Evolutionary conservation across 2,888 invertebrate genomes (phyloP).

Genomic region (Meiosimyza decipiens): DNA sequence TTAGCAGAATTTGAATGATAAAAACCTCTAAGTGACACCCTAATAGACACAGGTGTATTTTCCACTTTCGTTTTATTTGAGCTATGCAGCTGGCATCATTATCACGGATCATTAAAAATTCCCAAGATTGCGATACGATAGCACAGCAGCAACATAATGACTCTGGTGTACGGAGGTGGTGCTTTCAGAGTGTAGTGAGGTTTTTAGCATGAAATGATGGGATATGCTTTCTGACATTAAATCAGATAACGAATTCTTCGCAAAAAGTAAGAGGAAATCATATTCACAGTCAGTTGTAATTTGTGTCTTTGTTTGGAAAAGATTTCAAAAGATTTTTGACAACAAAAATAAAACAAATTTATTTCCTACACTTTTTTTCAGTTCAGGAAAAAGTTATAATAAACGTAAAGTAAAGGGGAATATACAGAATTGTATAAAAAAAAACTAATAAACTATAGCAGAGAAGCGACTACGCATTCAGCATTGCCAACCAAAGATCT

Average conservation of each 20-base stretch:
- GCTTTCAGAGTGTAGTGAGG: not conserved
- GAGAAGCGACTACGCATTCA: too few species aligned
- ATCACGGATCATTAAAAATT: conserved; percentile 61
- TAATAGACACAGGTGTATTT: too few species aligned
- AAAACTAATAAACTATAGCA: not conserved
- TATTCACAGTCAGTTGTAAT: too few species aligned
- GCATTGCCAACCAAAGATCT: too few species aligned
- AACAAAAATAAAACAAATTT: too few species aligned
- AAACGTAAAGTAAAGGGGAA: not conserved
- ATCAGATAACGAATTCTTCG: too few species aligned
- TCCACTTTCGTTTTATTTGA: not conserved
- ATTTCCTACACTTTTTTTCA: too few species aligned
- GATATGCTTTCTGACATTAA: too few species aligned
- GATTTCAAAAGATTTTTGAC: too few species aligned
- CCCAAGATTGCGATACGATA: conserved; percentile 26
- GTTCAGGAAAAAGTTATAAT: not conserved
- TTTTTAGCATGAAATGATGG: not conserved
- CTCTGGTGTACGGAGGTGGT: conserved; percentile 21
- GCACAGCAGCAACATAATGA: conserved; percentile 38
- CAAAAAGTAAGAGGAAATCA: too few species aligned
- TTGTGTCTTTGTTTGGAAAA: too few species aligned
- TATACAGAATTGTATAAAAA: not conserved
- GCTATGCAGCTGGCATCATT: conserved; percentile 53
- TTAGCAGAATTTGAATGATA: not conserved
- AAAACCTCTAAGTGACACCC: not conserved